A percentile compares a stretch with the other conserved stretches of the same genome.
phyloP scores from a whole-genome alignment of 2,797 vertebrate species.

The Hemitrygon akajei region DNA sequence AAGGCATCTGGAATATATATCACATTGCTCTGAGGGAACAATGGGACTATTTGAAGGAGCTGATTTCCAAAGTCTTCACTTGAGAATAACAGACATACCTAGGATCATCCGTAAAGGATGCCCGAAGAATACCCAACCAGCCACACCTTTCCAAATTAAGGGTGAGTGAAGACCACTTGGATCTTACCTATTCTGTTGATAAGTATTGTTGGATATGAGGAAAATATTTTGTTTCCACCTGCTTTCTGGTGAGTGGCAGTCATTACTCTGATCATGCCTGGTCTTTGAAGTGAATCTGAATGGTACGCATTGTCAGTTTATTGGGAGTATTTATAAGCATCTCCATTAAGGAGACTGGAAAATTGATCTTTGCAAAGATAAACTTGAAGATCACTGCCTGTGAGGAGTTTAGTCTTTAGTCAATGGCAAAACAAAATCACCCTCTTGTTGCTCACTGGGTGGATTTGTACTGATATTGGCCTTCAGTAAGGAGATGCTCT shows the following conservation, averaged over 20 bases:
- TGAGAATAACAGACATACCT: background rate
- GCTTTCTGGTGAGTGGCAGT: background rate
- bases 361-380: background rate
- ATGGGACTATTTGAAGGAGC: background rate
- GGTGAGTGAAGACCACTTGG: background rate
- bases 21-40: background rate
- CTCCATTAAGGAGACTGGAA: background rate
- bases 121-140: no score
- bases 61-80: background rate
- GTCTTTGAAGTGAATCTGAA: background rate
- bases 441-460: background rate
- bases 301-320: no score
- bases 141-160: no score
- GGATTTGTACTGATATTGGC: background rate
- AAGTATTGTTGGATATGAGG: background rate
- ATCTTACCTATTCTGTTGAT: background rate
- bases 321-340: no score
- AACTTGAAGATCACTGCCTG: background rate
- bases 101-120: background rate
- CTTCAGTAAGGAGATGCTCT: background rate
- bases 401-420: background rate
- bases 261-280: background rate
- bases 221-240: background rate
- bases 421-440: background rate
- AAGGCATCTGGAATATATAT: background rate